Base-by-base conservation (phyloP, 2,888 invertebrate genomes). In the Macropis europaea region DNA sequence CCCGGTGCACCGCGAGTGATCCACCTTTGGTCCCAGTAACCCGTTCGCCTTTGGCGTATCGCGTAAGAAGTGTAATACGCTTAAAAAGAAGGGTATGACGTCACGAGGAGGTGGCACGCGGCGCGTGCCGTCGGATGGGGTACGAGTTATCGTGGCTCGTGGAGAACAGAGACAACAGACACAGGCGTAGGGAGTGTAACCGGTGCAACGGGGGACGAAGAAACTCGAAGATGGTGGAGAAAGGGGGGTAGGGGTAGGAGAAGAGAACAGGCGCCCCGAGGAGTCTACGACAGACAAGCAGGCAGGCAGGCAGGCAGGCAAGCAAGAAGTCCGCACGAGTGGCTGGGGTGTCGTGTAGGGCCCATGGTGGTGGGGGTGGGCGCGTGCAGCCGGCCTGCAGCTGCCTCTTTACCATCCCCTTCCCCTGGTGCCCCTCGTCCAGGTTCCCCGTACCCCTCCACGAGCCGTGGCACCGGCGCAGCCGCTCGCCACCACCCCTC, bases 361-460 rank as follows among this genome's bases (percentile, higher is more conserved):
- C 67, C 61, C 68, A 68, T 47, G 64, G 89, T 92, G 17, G 92
- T 92, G 85, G 92, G 92, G 80, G 90, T 92, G 36, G 92, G 91
- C 85, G 92, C 92, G 88, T 89, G 89, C 88, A 89, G 90, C 87
- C 88, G 88, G 88, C 89, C 86, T 89, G 89, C 89, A 89, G 88
- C 88, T 89, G 89, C 87, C 82, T 84, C 82, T 80, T 83, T 66
- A 60, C 64, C 73, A 59, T 74, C 75, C 79, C 77, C 77, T 87
- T 89, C 90, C 90, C 90, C 90, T 86, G 90, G 90, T 90, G 90
- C 91, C 90, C 59, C 61, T 48, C 36, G 56, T 34, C 53, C 38
- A 40, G 53, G 36, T 52, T 54, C 67, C 73, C 62, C 77, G 60
- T 63, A 47, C 67, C 73, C 76, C 68, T 59, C 68, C 63, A 2